A percentile compares a stretch with the other conserved stretches of the same genome.
Evolutionary conservation across 2,797 vertebrate species (phyloP).

Genomic region (Chaunax sp.): DNA sequence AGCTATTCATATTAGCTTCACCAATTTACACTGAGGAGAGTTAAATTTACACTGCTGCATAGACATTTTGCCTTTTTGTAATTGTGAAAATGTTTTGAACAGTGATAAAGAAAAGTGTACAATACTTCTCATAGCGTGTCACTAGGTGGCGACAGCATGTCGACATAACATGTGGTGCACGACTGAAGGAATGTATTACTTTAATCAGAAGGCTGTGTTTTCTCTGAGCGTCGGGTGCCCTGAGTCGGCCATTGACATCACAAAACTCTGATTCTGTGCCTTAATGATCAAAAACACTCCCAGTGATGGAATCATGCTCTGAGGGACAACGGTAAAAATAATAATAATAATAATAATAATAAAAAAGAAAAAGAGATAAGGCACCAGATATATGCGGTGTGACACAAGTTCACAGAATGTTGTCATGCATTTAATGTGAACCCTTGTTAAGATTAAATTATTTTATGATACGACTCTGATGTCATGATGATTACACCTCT

Average conservation of each 20-base stretch:
- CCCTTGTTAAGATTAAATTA: too few relatives aligned
- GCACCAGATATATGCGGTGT: too few relatives aligned
- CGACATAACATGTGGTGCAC: neutral
- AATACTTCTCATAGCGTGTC: conserved; percentile 35
- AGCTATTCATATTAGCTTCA: neutral
- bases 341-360: too few relatives aligned
- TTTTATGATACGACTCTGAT: too few relatives aligned
- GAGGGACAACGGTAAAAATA: too few relatives aligned
- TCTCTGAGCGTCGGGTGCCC: neutral
- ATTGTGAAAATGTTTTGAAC: neutral
- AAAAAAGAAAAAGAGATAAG: too few relatives aligned
- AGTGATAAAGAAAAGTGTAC: neutral
- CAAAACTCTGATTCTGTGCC: neutral
- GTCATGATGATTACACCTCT: too few relatives aligned
- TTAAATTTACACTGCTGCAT: too few relatives aligned
- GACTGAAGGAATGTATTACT: neutral
- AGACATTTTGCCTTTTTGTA: conserved; percentile 5
- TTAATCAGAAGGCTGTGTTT: neutral
- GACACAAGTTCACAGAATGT: too few relatives aligned
- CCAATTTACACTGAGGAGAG: too few relatives aligned
- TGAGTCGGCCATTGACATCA: neutral
- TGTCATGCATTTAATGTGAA: too few relatives aligned
- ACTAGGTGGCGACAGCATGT: conserved; percentile 63
- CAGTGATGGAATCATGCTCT: too few relatives aligned
- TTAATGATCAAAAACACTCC: neutral